Evolutionary conservation across 2,113 vertebrate genomes (phyloP).

Genomic region (Lota lota): DNA sequence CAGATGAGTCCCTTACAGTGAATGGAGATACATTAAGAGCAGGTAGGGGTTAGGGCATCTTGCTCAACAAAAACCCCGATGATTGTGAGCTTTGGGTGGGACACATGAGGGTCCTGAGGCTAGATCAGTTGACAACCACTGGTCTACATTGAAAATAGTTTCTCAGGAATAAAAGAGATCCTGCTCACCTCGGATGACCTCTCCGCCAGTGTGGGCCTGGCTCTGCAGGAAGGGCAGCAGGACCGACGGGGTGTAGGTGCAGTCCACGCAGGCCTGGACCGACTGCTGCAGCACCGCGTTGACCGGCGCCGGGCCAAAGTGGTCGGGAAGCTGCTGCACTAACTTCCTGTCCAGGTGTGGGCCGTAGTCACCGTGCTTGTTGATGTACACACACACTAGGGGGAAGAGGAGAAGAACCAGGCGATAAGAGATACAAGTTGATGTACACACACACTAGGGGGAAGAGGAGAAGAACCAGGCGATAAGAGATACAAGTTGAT

Average conservation of each 20-base stretch:
- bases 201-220: conserved; percentile 89
- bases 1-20: too few species aligned
- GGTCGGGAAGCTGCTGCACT: conserved; percentile 90
- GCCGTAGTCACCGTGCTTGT: conserved; percentile 89
- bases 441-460: not conserved
- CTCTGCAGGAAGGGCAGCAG: conserved; percentile 90
- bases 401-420: not conserved
- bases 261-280: conserved; percentile 94
- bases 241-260: conserved; percentile 83
- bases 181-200: conserved; percentile 87
- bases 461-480: not conserved
- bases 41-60: too few species aligned
- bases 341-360: conserved; percentile 88
- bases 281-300: conserved; percentile 89
- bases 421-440: not conserved
- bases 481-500: too few species aligned
- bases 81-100: too few species aligned
- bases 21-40: too few species aligned
- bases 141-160: too few species aligned
- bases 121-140: too few species aligned
- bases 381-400: conserved; percentile 94
- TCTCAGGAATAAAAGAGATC: too few species aligned
- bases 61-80: too few species aligned
- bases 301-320: conserved; percentile 94
- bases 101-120: too few species aligned